A percentile compares a stretch with the other conserved stretches of the same genome.
Conservation (phyloP, 2,888 invertebrate species). For the Lissonota sp. region DNA sequence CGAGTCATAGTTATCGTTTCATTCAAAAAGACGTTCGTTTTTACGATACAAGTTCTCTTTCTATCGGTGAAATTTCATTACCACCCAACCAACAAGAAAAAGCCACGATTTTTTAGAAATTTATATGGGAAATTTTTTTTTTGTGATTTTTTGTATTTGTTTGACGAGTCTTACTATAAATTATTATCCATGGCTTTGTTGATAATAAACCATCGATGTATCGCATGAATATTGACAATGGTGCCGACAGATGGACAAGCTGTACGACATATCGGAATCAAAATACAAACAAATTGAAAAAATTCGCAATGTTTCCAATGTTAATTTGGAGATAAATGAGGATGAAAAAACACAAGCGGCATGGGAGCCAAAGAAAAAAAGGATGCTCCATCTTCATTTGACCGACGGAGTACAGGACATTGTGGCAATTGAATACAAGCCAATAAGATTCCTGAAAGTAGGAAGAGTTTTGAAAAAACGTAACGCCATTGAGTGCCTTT, state of each 20-base stretch:
- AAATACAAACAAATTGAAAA: conserved; percentile 82
- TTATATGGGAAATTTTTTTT: neutral
- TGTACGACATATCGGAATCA: conserved; percentile 82
- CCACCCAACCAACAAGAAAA: neutral
- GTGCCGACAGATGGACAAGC: conserved; percentile 80
- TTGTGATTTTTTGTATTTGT: neutral
- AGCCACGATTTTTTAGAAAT: neutral
- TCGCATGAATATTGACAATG: neutral
- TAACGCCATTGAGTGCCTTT: neutral
- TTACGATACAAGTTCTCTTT: too few species aligned
- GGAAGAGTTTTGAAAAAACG: conserved; percentile 73
- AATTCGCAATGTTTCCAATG: conserved; percentile 83
- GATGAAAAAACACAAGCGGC: conserved; percentile 85
- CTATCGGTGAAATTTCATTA: too few species aligned
- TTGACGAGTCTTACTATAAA: too few species aligned
- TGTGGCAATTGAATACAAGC: conserved; percentile 89
- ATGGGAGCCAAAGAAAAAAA: conserved; percentile 86
- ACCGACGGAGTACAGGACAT: conserved; percentile 91
- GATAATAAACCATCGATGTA: neutral
- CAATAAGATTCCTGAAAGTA: conserved; percentile 86
- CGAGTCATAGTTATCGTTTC: too few species aligned
- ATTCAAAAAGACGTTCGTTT: too few species aligned
- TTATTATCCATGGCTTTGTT: neutral
- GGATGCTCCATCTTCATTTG: conserved; percentile 89
- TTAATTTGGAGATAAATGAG: conserved; percentile 86